Conservation (phyloP, 2,113 vertebrate genomes). For the Chrysochloris asiatica region DNA sequence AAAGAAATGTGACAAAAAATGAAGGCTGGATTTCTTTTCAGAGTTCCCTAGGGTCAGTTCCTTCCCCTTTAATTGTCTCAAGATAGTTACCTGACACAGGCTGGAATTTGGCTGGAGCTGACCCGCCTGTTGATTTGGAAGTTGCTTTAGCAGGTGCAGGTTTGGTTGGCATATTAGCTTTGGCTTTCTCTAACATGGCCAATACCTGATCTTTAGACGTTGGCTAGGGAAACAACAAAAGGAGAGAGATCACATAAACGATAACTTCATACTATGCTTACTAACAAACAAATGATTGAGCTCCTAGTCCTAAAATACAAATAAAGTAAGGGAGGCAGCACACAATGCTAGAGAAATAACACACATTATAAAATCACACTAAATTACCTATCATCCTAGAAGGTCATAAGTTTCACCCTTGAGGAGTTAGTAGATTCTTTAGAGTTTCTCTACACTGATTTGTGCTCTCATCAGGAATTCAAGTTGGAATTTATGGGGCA, state of each 20-base stretch:
- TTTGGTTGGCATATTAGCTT: conserved; percentile 95
- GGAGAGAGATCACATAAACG: conserved; percentile 17
- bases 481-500: not conserved
- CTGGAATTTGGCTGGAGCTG: conserved; percentile 84
- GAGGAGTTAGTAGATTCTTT: not conserved
- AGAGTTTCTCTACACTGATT: conserved; percentile 25
- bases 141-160: conserved; percentile 86
- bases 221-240: conserved; percentile 83
- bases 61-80: not conserved
- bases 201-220: conserved; percentile 98
- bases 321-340: conserved; percentile 9
- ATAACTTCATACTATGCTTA: conserved; percentile 7
- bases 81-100: conserved; percentile 86
- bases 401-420: conserved; percentile 4
- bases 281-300: conserved; percentile 5
- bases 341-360: not conserved
- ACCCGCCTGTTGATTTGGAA: conserved; percentile 84
- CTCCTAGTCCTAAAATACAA: conserved; percentile 40
- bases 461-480: conserved; percentile 48
- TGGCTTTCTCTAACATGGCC: conserved; percentile 95
- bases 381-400: conserved; percentile 54
- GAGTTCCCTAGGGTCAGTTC: conserved; percentile 4
- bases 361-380: conserved; percentile 62
- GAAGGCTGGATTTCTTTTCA: not conserved
- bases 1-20: not conserved